phyloP scores from a whole-genome alignment of 2,113 vertebrate species.

The Pogona vitticeps region DNA sequence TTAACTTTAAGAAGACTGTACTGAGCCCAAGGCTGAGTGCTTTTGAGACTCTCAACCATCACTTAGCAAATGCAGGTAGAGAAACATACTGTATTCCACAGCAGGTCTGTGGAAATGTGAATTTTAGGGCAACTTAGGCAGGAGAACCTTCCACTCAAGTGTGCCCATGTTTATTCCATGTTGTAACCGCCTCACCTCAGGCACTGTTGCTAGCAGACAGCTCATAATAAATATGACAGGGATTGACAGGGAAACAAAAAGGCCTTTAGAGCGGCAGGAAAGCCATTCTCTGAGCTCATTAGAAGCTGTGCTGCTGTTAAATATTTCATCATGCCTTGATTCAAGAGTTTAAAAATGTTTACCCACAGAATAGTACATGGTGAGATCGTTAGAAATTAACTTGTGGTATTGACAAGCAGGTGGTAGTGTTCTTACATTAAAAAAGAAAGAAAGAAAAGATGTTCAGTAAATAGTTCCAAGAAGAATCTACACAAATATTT shows the following conservation, averaged over 20 bases:
- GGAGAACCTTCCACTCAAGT: neutral
- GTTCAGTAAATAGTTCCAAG: neutral
- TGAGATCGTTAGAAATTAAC: neutral
- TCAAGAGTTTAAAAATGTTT: conserved; percentile 20
- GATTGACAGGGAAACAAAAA: conserved; percentile 3
- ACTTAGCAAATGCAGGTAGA: neutral
- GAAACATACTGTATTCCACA: neutral
- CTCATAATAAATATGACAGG: neutral
- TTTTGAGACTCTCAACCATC: neutral
- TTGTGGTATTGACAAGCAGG: neutral
- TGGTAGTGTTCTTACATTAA: neutral
- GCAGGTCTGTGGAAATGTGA: too few species aligned
- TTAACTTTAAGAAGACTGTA: neutral
- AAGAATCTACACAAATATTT: neutral
- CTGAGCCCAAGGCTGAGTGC: neutral
- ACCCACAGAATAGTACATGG: neutral
- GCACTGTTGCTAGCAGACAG: neutral
- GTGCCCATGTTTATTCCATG: neutral
- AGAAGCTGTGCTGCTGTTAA: neutral
- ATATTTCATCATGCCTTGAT: neutral
- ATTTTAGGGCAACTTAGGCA: neutral
- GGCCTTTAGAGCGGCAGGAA: neutral
- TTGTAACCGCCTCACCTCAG: neutral
- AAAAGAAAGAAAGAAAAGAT: neutral
- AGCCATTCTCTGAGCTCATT: neutral